These are phyloP conservation scores for Nibea albiflora DNA, from an alignment of 2,113 vertebrate genomes.

Conservation along the genomic window DNA sequence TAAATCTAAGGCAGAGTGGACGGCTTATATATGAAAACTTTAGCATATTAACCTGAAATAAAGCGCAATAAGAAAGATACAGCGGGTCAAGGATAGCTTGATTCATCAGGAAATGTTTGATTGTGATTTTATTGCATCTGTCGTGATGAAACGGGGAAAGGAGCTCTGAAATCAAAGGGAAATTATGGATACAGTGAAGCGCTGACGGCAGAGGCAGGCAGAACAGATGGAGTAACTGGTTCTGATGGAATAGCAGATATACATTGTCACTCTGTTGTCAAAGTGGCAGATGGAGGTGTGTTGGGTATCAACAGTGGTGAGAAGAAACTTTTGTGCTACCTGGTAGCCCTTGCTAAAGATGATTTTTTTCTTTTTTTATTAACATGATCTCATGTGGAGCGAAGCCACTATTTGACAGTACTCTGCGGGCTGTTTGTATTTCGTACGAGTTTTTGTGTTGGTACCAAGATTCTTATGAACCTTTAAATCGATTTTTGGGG, in stretches of 20 bases:
- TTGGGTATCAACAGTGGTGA: constrained; percentile 41
- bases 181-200: constrained; percentile 62
- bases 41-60: neutral
- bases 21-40: neutral
- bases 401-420: neutral
- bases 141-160: constrained; percentile 41
- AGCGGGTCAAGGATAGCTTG: constrained; percentile 29
- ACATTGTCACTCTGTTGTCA: constrained; percentile 66
- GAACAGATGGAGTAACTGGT: constrained; percentile 75
- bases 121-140: constrained; percentile 42
- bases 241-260: constrained; percentile 65
- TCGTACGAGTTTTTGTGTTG: neutral
- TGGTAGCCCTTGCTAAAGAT: neutral
- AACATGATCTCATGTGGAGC: neutral
- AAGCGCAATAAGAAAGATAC: neutral
- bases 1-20: neutral
- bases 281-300: constrained; percentile 79
- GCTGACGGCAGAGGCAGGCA: constrained; percentile 34
- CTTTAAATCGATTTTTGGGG: no score
- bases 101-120: constrained; percentile 40
- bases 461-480: neutral
- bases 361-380: no score
- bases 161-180: constrained; percentile 69
- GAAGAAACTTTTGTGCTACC: constrained; percentile 38
- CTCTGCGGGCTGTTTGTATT: neutral